Percentiles rank a stretch among this genome's conserved stretches.
phyloP scores from a whole-genome alignment of 2,113 vertebrate species.

The Protobothrops mucrosquamatus region DNA sequence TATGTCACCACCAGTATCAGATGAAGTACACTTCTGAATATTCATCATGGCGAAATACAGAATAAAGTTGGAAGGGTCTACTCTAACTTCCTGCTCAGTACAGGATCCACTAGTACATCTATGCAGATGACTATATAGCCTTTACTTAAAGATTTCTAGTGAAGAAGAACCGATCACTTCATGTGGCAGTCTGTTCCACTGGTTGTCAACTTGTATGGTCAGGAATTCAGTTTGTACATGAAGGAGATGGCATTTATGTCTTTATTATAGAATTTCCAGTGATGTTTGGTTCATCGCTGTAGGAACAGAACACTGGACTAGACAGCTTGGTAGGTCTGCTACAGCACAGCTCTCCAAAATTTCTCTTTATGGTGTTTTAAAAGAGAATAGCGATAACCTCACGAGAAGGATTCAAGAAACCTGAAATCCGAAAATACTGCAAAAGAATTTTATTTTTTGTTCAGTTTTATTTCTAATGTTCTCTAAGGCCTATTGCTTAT shows the following conservation, averaged over 20 bases:
- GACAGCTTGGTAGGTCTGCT: not conserved
- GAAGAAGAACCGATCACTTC: not conserved
- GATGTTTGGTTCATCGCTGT: not conserved
- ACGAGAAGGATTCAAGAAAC: not conserved
- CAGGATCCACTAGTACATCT: not conserved
- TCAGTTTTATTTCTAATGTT: not conserved
- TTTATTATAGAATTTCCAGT: not conserved
- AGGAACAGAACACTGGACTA: not conserved
- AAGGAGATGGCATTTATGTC: not conserved
- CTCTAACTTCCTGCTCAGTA: not conserved
- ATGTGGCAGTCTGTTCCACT: not conserved
- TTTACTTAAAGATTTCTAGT: not conserved
- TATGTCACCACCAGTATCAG: not conserved
- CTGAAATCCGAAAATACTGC: not conserved
- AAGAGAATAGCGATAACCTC: not conserved
- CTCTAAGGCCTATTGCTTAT: not conserved
- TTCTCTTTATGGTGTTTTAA: not conserved
- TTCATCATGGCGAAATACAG: not conserved
- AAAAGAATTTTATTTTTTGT: not conserved
- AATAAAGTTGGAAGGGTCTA: not conserved
- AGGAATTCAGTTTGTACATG: not conserved
- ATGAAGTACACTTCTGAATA: not conserved
- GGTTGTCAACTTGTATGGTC: not conserved
- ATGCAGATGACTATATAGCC: not conserved
- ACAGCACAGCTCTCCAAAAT: not conserved